Base-by-base conservation (phyloP, 2,797 vertebrate genomes). In the Pampus argenteus region DNA sequence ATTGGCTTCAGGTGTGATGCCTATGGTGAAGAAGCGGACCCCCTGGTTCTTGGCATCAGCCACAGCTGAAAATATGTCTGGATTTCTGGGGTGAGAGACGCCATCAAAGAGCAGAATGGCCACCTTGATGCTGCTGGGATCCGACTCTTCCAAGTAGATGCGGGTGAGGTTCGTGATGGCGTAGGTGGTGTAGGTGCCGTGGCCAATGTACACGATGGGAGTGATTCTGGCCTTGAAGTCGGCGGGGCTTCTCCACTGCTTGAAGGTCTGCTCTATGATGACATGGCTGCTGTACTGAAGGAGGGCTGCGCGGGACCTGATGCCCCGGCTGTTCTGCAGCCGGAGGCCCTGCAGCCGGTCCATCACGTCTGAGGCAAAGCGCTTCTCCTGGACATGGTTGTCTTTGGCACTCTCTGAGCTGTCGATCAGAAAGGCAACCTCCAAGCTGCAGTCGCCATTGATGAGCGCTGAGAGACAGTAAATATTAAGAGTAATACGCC, bases 201-300 rank as follows among this genome's bases (percentile, higher is more conserved):
- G 96, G 28, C 96, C 96, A 14, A 97, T 96, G 82, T 95, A 96
- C 2, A 65, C 45, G 14, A 98, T 94, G 13, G 95, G 93, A 17
- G 86, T 63, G 9, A 97, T 70, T 10, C 74, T 89, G 42, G 94
- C 87, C 86, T 95, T 95, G 89, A 97, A 97, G 68, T 91, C 86
- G 15, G 94, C 93, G 0, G 89, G 84, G 28, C 95, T 95, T 74
- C 78, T 87, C 97, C 96, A 98, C 73, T 96, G 92, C 56, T 84
- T 94, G 89, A 97, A 97, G 23, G 93, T 94, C 87, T 96, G 96
- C 83, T 97, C 96, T 1, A 93, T 86, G 79, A 91, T 91, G 59
- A 97, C 96, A 0, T 95, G 95, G 89, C 96, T 97, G 93, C 96
- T 97, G 85, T 97, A 98, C 91, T 98, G 97, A 4, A 98, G 93